phyloP scores from a whole-genome alignment of 2,113 vertebrate species.

The Dryoscopus gambensis region DNA sequence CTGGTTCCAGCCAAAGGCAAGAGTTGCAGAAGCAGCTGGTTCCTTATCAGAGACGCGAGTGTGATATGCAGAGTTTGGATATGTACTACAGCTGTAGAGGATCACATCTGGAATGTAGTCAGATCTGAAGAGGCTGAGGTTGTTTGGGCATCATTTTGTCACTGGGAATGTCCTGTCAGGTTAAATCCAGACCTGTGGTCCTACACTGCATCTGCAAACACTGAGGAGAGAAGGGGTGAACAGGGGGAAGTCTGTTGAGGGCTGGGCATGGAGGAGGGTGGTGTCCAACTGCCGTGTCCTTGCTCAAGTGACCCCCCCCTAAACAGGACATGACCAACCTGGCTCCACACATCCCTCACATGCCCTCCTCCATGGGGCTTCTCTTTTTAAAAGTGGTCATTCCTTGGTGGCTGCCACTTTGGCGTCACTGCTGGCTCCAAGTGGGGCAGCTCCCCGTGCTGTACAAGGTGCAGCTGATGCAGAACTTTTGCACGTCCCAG shows the following conservation, averaged over 20 bases:
- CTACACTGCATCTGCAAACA: not conserved
- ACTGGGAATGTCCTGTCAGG: not conserved
- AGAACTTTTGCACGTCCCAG: not conserved
- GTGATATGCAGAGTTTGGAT: not conserved
- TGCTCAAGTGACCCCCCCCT: accelerated
- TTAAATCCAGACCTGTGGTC: not conserved
- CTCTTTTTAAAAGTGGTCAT: not conserved
- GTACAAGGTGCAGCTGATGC: not conserved
- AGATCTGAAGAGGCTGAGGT: not conserved
- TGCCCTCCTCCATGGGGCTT: accelerated
- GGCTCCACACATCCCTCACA: not conserved
- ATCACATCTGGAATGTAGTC: not conserved
- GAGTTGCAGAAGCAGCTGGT: not conserved
- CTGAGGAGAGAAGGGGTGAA: accelerated
- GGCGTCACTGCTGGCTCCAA: not conserved
- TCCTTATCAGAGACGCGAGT: not conserved
- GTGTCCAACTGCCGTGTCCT: not conserved
- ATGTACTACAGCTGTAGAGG: not conserved
- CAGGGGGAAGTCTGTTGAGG: not conserved
- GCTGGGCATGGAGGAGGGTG: not conserved
- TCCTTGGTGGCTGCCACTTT: not conserved
- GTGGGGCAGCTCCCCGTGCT: not conserved
- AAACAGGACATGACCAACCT: accelerated
- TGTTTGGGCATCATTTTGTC: not conserved
- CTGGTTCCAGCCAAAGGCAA: not conserved